phyloP scores from a whole-genome alignment of 2,888 invertebrate species.

The Nemoura dubitans region DNA sequence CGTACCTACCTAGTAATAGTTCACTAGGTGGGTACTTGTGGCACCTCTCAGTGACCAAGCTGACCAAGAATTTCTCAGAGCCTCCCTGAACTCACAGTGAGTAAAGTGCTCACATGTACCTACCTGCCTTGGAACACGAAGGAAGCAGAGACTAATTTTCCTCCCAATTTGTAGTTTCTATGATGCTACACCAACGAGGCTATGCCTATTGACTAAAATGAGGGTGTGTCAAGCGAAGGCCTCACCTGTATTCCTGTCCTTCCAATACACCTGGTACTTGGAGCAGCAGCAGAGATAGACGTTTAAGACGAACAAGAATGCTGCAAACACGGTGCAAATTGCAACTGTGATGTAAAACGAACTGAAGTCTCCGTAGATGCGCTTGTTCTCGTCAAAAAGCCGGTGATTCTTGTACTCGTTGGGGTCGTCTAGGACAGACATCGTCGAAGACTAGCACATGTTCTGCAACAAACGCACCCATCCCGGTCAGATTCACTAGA shows the following conservation, averaged over 20 bases:
- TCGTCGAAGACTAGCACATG: constrained; percentile 16
- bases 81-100: too few relatives aligned
- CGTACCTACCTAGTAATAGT: too few relatives aligned
- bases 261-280: constrained; percentile 82
- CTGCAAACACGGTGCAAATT: constrained; percentile 77
- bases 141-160: too few relatives aligned
- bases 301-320: constrained; percentile 77
- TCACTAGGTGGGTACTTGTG: too few relatives aligned
- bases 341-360: constrained; percentile 85
- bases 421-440: constrained; percentile 41
- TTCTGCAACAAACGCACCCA: not conserved
- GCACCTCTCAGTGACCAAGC: too few relatives aligned
- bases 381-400: constrained; percentile 44
- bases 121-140: too few relatives aligned
- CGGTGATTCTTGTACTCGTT: constrained; percentile 41
- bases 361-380: constrained; percentile 77
- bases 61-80: too few relatives aligned
- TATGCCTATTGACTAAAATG: too few relatives aligned
- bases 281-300: constrained; percentile 84
- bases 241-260: constrained; percentile 79
- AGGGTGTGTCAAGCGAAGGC: not conserved
- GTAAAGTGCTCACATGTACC: too few relatives aligned
- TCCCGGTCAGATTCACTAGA: not conserved
- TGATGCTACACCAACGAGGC: too few relatives aligned
- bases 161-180: too few relatives aligned